Evolutionary conservation across 2,888 invertebrate genomes (phyloP).

Genomic region (Polydrusus pterygomalis): DNA sequence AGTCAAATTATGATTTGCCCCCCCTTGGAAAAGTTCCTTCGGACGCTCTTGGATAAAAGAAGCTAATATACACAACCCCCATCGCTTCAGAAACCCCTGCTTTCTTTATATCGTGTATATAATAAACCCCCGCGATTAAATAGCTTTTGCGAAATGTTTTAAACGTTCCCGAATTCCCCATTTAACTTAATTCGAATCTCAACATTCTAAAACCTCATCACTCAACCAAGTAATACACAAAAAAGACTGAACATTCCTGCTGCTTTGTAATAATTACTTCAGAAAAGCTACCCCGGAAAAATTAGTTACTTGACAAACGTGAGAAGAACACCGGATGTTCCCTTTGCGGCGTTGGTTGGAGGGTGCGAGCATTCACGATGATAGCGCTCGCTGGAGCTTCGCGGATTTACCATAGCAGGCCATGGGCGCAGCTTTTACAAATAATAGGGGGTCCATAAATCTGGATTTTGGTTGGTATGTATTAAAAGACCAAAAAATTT

Average conservation of each 20-base stretch:
- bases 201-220: slow-evolving; percentile 43
- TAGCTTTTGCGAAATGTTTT: slow-evolving; percentile 10
- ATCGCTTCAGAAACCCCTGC: no score
- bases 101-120: neutral
- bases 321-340: slow-evolving; percentile 53
- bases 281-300: slow-evolving; percentile 54
- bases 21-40: no score
- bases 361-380: slow-evolving; percentile 50
- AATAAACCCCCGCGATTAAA: neutral
- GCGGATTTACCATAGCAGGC: slow-evolving; percentile 56
- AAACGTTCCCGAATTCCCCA: slow-evolving; percentile 21
- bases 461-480: no score
- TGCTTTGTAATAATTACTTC: slow-evolving; percentile 52
- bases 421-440: slow-evolving; percentile 26
- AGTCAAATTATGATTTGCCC: no score
- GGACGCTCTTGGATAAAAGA: no score
- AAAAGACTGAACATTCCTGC: slow-evolving; percentile 41
- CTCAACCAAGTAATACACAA: slow-evolving; percentile 47
- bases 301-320: slow-evolving; percentile 57
- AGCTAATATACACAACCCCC: no score
- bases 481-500: no score
- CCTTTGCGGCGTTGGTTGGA: slow-evolving; percentile 40
- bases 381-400: slow-evolving; percentile 43
- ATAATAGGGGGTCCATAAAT: no score
- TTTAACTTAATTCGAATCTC: slow-evolving; percentile 43